Conservation (phyloP, 2,797 vertebrate genomes). For the Champsocephalus gunnari region DNA sequence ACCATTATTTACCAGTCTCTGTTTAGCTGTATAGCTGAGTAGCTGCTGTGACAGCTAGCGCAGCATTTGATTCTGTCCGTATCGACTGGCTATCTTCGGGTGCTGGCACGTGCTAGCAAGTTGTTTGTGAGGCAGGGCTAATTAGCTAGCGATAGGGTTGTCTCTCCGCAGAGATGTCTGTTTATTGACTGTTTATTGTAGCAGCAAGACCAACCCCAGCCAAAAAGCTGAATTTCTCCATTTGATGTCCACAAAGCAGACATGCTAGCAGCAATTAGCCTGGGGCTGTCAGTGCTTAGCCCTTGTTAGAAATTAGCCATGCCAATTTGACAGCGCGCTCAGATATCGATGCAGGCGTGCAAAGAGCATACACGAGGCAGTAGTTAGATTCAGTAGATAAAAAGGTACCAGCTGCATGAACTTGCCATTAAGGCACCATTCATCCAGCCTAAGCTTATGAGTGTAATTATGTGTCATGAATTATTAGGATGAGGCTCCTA, state of each 20-base stretch:
- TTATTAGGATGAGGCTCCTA: conserved; percentile 71
- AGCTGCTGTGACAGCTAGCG: conserved; percentile 26
- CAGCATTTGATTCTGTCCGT: conserved; percentile 45
- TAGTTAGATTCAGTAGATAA: conserved; percentile 45
- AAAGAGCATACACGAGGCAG: conserved; percentile 28
- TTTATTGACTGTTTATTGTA: conserved; percentile 78
- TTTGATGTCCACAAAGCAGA: conserved; percentile 75
- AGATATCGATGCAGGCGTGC: conserved; percentile 54
- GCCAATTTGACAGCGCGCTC: conserved; percentile 54
- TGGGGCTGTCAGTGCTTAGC: conserved; percentile 70
- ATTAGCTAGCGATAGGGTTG: conserved; percentile 69
- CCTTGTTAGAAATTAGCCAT: conserved; percentile 72
- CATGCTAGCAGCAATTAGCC: conserved; percentile 78
- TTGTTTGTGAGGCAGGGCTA: conserved; percentile 67
- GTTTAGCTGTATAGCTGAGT: background rate
- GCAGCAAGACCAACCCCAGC: conserved; percentile 50
- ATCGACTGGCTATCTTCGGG: conserved; percentile 60
- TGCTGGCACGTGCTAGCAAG: conserved; percentile 49
- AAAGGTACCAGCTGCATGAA: conserved; percentile 68
- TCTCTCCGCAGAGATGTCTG: conserved; percentile 68
- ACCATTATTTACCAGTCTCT: background rate
- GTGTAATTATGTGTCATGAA: conserved; percentile 74
- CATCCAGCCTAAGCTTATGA: conserved; percentile 63
- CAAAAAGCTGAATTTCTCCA: conserved; percentile 69
- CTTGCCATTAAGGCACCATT: conserved; percentile 65